phyloP scores from a whole-genome alignment of 2,888 invertebrate genomes.

The Ochropleura plecta region DNA sequence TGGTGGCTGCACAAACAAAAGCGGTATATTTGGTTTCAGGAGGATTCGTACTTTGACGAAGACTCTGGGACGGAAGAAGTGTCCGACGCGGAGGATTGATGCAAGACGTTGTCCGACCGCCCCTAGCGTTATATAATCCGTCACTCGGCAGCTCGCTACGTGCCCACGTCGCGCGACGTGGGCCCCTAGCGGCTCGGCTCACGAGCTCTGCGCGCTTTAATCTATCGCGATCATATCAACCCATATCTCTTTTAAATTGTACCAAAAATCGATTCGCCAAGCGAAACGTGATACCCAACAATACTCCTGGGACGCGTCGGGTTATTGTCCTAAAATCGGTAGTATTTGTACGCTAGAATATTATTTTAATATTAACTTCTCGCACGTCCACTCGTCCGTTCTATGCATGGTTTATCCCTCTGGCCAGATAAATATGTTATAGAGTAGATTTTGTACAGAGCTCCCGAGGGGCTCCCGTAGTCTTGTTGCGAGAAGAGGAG shows the following conservation, averaged over 20 bases:
- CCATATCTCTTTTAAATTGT: constrained; percentile 72
- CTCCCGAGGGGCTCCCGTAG: constrained; percentile 40
- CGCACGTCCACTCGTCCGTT: constrained; percentile 69
- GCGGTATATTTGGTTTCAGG: constrained; percentile 88
- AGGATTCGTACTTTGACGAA: constrained; percentile 89
- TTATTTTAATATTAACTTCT: constrained; percentile 74
- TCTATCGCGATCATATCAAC: constrained; percentile 78
- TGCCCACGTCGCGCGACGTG: constrained; percentile 57
- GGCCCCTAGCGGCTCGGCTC: constrained; percentile 62
- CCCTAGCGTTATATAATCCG: constrained; percentile 74
- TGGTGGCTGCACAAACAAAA: constrained; percentile 79
- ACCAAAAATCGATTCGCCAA: constrained; percentile 75
- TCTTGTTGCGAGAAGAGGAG: constrained; percentile 74
- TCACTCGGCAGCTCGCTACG: constrained; percentile 68
- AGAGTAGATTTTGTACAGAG: constrained; percentile 70
- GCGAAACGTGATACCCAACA: constrained; percentile 74
- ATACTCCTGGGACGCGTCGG: constrained; percentile 75
- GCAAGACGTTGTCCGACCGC: constrained; percentile 73
- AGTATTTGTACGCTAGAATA: constrained; percentile 83
- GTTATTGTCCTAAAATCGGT: constrained; percentile 78
- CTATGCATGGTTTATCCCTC: constrained; percentile 87
- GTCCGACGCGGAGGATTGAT: constrained; percentile 87
- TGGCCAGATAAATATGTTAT: constrained; percentile 87
- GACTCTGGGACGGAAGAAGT: constrained; percentile 89
- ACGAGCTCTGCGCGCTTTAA: constrained; percentile 61